Base-by-base conservation (phyloP, 2,797 vertebrate genomes). In the Acrossocheilus fasciatus region DNA sequence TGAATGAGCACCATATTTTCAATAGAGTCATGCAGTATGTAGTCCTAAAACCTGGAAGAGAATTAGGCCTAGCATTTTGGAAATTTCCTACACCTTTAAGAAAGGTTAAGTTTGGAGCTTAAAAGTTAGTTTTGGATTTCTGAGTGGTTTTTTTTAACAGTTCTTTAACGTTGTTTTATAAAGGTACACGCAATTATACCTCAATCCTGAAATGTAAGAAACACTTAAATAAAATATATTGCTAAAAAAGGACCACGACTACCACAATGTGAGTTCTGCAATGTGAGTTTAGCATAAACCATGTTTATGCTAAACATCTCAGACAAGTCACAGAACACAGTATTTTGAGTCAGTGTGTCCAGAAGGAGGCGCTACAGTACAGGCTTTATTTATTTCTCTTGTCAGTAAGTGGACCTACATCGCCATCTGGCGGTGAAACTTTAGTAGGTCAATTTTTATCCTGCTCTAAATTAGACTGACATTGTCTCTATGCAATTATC, bases 321-420 rank as follows among this genome's bases (percentile, higher is more conserved):
- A 57, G 36, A 57, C 5, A 57, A n/a, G 30, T 20, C 34, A 14
- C 17, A 36, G 47, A 52, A 36, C 3, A 23, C 34, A 62, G 17
- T 66, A 66, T 30, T 66, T 66, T 4, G n/a, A 34, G 59, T 81
- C 59, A 2, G 23, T 20, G 20, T 77, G 15, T 69, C 62, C 74
- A 84, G 74, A 62, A 78, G 74, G 36, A 23, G 74, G 45, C 47
- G 74, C 83, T 68, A 36, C 11, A 43, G 62, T 6, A 4, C 15
- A 69, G 9, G 23, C 4, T 14, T 41, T 10, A 10, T 43, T 26
- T 43, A 10, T 43, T 26, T 43, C 10, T 20, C 2, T 4, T 11
- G 4, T 14, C 11, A 15, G 18, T 50, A 26, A 2, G 45, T 41
- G 6, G 54, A 6, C 6, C 45, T 43, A 39, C 45, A 77, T 36